Evolutionary conservation across 2,888 invertebrate genomes (phyloP).

Genomic region (Patella caerulea): DNA sequence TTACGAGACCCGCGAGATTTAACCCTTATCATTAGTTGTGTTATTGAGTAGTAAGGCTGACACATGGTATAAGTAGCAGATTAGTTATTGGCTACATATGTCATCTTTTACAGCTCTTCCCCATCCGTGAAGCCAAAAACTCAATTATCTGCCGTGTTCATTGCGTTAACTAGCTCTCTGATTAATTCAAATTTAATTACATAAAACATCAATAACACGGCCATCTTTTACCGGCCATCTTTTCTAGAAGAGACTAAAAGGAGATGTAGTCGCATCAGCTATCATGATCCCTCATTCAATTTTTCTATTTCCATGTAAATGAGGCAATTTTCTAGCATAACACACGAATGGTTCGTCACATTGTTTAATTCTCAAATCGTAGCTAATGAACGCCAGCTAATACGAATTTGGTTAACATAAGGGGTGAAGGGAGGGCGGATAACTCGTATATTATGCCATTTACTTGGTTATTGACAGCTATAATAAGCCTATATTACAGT

Average conservation of each 20-base stretch:
- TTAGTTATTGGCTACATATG: slow-evolving; percentile 42
- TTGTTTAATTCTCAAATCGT: slow-evolving; percentile 5
- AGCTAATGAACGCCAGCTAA: slow-evolving; percentile 6
- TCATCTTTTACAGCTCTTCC: slow-evolving; percentile 38
- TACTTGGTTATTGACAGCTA: too few relatives aligned
- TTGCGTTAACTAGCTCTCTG: slow-evolving; percentile 49
- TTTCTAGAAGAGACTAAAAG: slow-evolving; percentile 14
- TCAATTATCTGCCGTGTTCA: slow-evolving; percentile 45
- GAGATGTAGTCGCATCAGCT: slow-evolving; percentile 15
- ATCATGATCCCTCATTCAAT: slow-evolving; percentile 21
- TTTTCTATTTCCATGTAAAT: slow-evolving; percentile 30
- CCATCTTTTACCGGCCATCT: slow-evolving; percentile 11
- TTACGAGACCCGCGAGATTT: slow-evolving; percentile 23
- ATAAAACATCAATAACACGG: slow-evolving; percentile 35
- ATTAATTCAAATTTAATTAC: slow-evolving; percentile 66
- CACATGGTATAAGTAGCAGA: slow-evolving; percentile 38
- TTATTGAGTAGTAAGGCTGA: slow-evolving; percentile 39
- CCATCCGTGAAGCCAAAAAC: slow-evolving; percentile 43
- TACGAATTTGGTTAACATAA: slow-evolving; percentile 2
- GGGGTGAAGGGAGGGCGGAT: neutral
- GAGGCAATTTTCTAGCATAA: slow-evolving; percentile 17
- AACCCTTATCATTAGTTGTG: slow-evolving; percentile 21
- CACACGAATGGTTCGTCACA: slow-evolving; percentile 11
- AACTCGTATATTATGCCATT: neutral
- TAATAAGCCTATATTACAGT: too few relatives aligned